Evolutionary conservation across 2,888 invertebrate genomes (phyloP), one percentile per base, ranked within the genome.

Genomic region (Cataglyphis rosenhaueri): DNA sequence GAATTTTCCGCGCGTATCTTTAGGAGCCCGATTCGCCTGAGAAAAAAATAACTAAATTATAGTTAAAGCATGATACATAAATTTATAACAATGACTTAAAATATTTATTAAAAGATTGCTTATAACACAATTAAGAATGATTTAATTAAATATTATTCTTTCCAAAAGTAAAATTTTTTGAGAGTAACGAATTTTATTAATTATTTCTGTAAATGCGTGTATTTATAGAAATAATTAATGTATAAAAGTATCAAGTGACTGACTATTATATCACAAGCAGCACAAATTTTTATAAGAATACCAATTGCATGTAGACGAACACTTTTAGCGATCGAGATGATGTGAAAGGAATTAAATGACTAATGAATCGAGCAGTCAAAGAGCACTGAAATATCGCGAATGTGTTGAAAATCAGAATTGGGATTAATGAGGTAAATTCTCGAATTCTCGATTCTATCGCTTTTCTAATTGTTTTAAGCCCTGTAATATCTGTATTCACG

Each of bases 391-490:
- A 66, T 41, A 61, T 35, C 25, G 12, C 21, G 15, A 21, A 44
- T 64, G 32, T 21, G 38, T 15, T 18, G 65, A 64, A 52, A 38
- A 61, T 38, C 12, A 3, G 6, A 18, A 44, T 44, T 55, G 38
- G 25, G 25, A 9, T 66, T 52, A 76, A 25, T n/a, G 29, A n/a
- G 48, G 29, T 29, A 66, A 38, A 68, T 68, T 66, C 3, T 38
- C 52, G 66, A 66, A 66, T 9, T 18, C 52, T 25, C 75, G 76
- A 29, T 68, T 15, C 38, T 68, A 44, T 35, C 21, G 65, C 52
- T 68, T 41, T 25, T 52, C 73, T 71, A 59, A 79, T 79, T 59
- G 59, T 79, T 79, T 79, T 57, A 48, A 78, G 78, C 71, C 18
- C 48, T 75, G 32, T 75, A 57, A 70, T 78, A 66, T 38, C 75